A percentile compares a stretch with the other conserved stretches of the same genome.
Conservation (phyloP, 2,113 vertebrate genomes). For the Paradoxurus hermaphroditus region DNA sequence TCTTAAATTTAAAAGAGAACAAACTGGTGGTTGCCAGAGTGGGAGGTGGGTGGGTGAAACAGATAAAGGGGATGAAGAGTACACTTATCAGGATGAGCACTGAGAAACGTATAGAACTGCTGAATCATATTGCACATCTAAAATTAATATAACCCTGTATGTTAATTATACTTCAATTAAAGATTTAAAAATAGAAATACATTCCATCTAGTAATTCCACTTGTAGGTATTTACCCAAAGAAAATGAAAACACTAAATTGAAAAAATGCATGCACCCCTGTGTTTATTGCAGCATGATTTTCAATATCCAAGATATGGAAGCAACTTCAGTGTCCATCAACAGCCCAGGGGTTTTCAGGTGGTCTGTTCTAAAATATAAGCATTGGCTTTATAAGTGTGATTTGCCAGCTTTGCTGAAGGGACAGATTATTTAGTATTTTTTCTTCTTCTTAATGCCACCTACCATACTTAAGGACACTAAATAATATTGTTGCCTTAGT, state of each 20-base stretch:
- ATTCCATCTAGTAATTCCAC: background rate
- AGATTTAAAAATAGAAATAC: background rate
- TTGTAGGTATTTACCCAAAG: no score
- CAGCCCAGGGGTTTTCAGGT: background rate
- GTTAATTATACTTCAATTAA: background rate
- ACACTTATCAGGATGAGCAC: no score
- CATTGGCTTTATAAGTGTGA: background rate
- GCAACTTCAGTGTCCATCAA: no score
- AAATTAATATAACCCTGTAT: background rate
- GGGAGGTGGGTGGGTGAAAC: background rate
- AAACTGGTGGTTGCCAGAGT: background rate
- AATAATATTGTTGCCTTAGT: background rate
- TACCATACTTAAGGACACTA: background rate
- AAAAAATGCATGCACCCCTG: no score
- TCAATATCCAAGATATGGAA: no score
- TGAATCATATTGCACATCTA: background rate
- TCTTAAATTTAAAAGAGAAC: background rate
- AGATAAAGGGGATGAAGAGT: background rate
- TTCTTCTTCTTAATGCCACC: background rate
- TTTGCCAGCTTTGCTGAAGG: background rate
- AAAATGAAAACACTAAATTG: no score
- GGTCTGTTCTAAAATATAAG: background rate
- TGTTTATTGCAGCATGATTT: no score
- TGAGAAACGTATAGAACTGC: no score
- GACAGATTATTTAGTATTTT: background rate